A percentile compares a stretch with the other conserved stretches of the same genome.
These are phyloP conservation scores for Bettongia penicillata DNA, from an alignment of 2,113 vertebrate species.

Conservation along the genomic window DNA sequence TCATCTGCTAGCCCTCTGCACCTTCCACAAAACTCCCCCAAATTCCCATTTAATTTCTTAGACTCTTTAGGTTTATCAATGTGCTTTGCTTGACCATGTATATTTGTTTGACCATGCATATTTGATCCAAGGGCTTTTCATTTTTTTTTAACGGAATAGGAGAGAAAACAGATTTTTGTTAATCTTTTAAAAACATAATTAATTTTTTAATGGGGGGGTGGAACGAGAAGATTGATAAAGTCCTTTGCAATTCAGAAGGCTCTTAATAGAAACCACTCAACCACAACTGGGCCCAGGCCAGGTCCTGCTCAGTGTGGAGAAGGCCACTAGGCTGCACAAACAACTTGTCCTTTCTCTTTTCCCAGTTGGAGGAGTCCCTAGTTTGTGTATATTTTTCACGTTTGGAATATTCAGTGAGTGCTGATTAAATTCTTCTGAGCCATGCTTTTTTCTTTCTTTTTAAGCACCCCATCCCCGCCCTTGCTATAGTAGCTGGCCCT, in stretches of 20 bases:
- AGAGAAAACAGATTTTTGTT: neutral
- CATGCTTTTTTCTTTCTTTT: neutral
- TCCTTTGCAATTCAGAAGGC: neutral
- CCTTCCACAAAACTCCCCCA: no score
- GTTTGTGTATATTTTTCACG: neutral
- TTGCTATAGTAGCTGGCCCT: conserved; percentile 11
- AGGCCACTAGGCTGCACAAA: neutral
- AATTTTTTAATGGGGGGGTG: neutral
- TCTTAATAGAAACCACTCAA: neutral
- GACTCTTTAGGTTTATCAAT: neutral
- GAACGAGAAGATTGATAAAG: neutral
- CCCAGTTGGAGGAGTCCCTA: neutral
- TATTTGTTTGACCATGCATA: neutral
- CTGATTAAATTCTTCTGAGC: neutral
- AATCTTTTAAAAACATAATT: neutral
- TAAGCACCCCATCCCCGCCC: neutral
- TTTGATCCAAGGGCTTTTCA: neutral
- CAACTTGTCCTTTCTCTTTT: neutral
- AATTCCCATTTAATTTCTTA: no score
- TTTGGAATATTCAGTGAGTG: neutral
- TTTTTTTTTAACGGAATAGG: neutral
- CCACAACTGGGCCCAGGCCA: neutral
- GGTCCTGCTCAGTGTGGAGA: neutral
- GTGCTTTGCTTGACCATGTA: neutral
- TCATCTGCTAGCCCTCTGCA: no score